A percentile compares a stretch with the other conserved stretches of the same genome.
phyloP scores from a whole-genome alignment of 2,888 invertebrate genomes.

The Drosophila lacicola region DNA sequence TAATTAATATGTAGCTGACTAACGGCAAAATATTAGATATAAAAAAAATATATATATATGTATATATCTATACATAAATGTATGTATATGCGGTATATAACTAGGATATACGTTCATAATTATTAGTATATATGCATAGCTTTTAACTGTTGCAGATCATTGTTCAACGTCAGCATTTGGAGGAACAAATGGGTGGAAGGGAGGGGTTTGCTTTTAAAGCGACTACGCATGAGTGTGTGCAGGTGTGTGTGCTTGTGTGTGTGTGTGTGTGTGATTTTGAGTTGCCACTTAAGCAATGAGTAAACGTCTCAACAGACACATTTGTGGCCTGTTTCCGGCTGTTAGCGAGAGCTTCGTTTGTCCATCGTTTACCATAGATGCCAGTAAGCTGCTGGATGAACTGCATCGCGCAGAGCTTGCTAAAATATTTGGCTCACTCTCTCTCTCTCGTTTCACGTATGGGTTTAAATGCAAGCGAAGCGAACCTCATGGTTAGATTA shows the following conservation, averaged over 20 bases:
- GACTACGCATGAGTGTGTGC: slow-evolving; percentile 2
- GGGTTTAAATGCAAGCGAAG: slow-evolving; percentile 29
- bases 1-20: slow-evolving; percentile 38
- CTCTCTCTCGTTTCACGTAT: slow-evolving; percentile 18
- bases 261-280: not conserved
- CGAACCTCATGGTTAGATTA: slow-evolving; percentile 63
- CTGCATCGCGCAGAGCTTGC: slow-evolving; percentile 4
- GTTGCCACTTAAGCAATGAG: slow-evolving; percentile 12
- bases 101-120: not conserved
- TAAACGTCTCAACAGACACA: not conserved
- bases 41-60: slow-evolving; percentile 14
- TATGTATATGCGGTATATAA: not conserved
- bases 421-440: slow-evolving; percentile 13
- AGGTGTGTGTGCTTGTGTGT: slow-evolving; percentile 1
- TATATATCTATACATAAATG: not conserved
- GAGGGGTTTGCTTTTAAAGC: slow-evolving; percentile 27
- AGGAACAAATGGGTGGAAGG: slow-evolving; percentile 7
- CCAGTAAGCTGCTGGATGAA: not conserved
- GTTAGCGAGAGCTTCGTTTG: slow-evolving; percentile 1
- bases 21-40: slow-evolving; percentile 46
- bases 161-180: slow-evolving; percentile 12
- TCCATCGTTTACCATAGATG: not conserved
- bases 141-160: slow-evolving; percentile 13
- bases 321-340: slow-evolving; percentile 3
- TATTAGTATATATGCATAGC: slow-evolving; percentile 6